These are phyloP conservation scores for Maniola jurtina DNA, from an alignment of 1,140 invertebrate species.

Conservation along the genomic window DNA sequence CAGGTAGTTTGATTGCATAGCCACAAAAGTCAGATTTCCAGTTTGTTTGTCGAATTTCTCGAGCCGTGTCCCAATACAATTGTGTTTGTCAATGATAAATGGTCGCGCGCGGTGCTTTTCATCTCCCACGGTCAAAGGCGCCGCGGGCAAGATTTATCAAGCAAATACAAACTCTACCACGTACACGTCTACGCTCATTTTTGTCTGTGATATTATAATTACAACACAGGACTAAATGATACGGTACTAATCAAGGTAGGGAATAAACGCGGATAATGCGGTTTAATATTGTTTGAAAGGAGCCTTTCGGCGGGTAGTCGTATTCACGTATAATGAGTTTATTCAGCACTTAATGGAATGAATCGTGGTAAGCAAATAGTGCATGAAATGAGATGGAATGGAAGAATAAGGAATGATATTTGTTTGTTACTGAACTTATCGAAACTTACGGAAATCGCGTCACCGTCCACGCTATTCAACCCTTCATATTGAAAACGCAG, in stretches of 20 bases:
- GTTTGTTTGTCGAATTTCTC: conserved; percentile 73
- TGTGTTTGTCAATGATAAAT: conserved; percentile 78
- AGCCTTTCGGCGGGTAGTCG: conserved; percentile 70
- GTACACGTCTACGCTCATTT: conserved; percentile 27
- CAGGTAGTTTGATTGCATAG: conserved; percentile 28
- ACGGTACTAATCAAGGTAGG: conserved; percentile 75
- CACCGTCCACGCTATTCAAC: too few relatives aligned
- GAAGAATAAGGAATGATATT: conserved; percentile 21
- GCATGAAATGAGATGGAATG: conserved; percentile 38
- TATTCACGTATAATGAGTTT: conserved; percentile 74
- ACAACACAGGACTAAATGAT: conserved; percentile 76
- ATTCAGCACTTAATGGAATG: conserved; percentile 75
- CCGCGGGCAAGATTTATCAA: conserved; percentile 41
- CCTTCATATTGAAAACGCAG: too few relatives aligned
- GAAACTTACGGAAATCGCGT: too few relatives aligned
- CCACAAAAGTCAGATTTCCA: conserved; percentile 51
- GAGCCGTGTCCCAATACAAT: conserved; percentile 71
- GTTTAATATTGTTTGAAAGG: conserved; percentile 75
- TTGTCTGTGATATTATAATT: conserved; percentile 54
- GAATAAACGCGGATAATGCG: conserved; percentile 75
- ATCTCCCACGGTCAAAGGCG: conserved; percentile 69
- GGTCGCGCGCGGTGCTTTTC: conserved; percentile 70
- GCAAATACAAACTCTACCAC: conserved; percentile 39
- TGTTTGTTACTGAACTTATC: conserved; percentile 9
- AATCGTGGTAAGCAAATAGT: conserved; percentile 74